Percentiles rank a stretch among this genome's conserved stretches.
Conservation (phyloP, 2,888 invertebrate genomes). For the Amblyjoppa proteus region DNA sequence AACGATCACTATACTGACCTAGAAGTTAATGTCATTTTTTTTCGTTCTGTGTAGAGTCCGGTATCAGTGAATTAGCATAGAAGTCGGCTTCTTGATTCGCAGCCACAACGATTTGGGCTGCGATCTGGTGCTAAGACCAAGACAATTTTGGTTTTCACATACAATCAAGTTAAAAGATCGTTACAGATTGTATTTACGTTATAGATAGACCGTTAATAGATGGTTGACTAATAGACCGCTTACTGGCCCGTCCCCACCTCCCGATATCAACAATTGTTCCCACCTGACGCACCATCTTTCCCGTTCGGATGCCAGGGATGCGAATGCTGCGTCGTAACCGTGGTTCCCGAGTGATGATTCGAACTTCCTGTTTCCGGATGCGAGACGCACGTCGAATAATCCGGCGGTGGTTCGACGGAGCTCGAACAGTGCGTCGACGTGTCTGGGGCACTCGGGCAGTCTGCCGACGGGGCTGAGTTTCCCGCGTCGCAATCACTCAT, state of each 20-base stretch:
- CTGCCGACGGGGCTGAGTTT: neutral
- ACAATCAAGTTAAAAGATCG: neutral
- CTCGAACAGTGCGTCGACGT: neutral
- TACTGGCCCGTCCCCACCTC: neutral
- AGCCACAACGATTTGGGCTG: no score
- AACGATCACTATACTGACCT: no score
- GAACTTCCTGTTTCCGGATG: neutral
- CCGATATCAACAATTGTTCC: neutral
- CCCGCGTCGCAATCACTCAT: slow-evolving; percentile 2
- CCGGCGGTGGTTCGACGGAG: neutral
- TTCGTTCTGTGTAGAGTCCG: no score
- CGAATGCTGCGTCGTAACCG: neutral
- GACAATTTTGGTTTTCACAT: neutral
- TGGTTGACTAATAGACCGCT: neutral
- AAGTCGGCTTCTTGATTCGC: no score
- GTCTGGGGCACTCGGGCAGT: neutral
- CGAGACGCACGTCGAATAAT: neutral
- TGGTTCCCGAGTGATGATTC: neutral
- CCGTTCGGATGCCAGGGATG: neutral
- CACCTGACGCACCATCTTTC: neutral
- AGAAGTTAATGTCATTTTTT: no score
- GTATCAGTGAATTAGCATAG: no score
- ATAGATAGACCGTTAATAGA: neutral
- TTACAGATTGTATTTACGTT: neutral
- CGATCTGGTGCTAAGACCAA: no score